A percentile compares a stretch with the other conserved stretches of the same genome.
phyloP scores from a whole-genome alignment of 1,140 invertebrate genomes.

The Hycleus cichorii region DNA sequence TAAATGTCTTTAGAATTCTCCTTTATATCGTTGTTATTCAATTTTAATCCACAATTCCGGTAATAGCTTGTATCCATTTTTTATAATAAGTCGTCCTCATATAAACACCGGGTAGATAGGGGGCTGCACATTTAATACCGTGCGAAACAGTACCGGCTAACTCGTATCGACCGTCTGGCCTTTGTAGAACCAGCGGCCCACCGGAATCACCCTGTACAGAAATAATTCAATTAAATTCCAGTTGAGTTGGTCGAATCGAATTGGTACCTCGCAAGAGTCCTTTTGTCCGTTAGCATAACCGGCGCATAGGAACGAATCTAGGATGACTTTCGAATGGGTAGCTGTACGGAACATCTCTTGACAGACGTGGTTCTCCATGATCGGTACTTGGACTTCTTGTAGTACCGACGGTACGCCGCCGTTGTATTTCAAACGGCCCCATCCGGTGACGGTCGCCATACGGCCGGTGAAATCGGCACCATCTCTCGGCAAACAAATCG shows the following conservation, averaged over 20 bases:
- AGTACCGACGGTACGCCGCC: conserved; percentile 81
- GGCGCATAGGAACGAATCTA: conserved; percentile 87
- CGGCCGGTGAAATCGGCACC: conserved; percentile 73
- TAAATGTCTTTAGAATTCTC: background rate
- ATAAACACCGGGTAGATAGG: conserved; percentile 83
- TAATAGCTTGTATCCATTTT: conserved; percentile 81
- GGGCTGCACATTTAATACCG: conserved; percentile 89
- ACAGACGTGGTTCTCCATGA: conserved; percentile 84
- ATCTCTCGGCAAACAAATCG: conserved; percentile 84
- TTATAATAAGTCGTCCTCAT: conserved; percentile 89
- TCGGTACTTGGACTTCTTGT: conserved; percentile 87
- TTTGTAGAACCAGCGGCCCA: conserved; percentile 78
- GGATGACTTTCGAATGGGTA: conserved; percentile 78
- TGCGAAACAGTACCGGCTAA: conserved; percentile 91
- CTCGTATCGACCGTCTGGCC: conserved; percentile 78
- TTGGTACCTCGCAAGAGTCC: conserved; percentile 83
- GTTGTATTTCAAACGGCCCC: conserved; percentile 60
- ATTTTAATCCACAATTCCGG: conserved; percentile 51
- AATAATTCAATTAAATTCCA: background rate
- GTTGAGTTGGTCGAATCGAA: background rate
- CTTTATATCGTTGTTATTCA: background rate
- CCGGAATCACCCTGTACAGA: conserved; percentile 81
- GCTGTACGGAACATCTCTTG: conserved; percentile 91
- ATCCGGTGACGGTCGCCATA: conserved; percentile 77
- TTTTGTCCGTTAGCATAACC: conserved; percentile 87